Conservation (phyloP, 2,113 vertebrate genomes). For the Rynchops niger region DNA sequence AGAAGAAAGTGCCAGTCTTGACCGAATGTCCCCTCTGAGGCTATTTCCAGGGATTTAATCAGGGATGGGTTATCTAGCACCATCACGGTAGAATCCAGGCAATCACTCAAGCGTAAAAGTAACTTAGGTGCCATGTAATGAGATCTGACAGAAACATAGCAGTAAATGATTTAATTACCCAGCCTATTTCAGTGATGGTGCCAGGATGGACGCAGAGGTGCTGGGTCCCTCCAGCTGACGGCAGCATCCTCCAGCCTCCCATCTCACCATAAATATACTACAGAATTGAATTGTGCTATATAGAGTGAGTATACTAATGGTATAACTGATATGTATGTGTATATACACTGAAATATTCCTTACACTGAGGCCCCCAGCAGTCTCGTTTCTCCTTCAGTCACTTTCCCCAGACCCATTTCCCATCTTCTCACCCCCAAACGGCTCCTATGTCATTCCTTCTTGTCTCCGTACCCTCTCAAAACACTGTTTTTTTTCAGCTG, state of each 20-base stretch:
- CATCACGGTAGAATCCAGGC: not conserved
- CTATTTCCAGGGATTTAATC: not conserved
- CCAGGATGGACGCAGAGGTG: not conserved
- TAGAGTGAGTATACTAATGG: not conserved
- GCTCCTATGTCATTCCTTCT: not conserved
- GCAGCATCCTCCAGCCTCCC: not conserved
- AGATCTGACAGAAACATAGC: not conserved
- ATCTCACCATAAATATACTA: not conserved
- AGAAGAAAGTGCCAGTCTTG: not conserved
- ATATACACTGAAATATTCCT: not conserved
- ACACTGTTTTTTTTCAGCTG: not conserved
- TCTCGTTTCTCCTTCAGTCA: not conserved
- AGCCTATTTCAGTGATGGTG: not conserved
- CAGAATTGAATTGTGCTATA: not conserved
- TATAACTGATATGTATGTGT: not conserved
- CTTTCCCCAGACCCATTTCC: not conserved
- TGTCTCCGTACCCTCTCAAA: not conserved
- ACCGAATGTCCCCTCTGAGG: not conserved
- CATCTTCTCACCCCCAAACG: not conserved
- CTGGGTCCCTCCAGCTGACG: not conserved
- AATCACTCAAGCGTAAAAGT: not conserved
- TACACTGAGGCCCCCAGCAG: not conserved
- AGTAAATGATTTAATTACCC: conserved; percentile 24
- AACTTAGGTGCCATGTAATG: not conserved
- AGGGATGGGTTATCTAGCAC: not conserved